These are phyloP conservation scores for Drosophila nikananu DNA, from an alignment of 1,140 invertebrate genomes.

Conservation along the genomic window DNA sequence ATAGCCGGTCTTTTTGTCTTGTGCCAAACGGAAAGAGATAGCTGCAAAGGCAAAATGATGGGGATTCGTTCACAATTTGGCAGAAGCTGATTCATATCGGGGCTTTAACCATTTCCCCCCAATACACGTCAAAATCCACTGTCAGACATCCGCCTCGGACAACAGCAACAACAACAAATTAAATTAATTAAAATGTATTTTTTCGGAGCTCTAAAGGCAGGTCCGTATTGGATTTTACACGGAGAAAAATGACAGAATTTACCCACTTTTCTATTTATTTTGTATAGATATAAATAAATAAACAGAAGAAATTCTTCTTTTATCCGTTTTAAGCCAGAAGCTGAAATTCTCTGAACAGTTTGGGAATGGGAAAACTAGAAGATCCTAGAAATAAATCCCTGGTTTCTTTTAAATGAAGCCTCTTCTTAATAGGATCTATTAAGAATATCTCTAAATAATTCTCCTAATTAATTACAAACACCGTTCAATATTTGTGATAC, in stretches of 20 bases:
- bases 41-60: constrained; percentile 34
- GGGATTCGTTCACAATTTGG: constrained; percentile 66
- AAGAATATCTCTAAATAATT: too few relatives aligned
- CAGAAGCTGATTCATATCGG: constrained; percentile 76
- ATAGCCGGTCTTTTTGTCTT: constrained; percentile 64
- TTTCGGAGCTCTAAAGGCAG: constrained; percentile 29
- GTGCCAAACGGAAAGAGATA: constrained; percentile 10
- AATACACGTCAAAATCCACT: constrained; percentile 13
- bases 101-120: constrained; percentile 50
- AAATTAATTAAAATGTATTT: constrained; percentile 72
- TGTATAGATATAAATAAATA: not conserved
- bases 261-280: not conserved
- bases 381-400: too few relatives aligned
- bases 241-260: not conserved
- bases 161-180: constrained; percentile 28
- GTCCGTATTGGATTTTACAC: constrained; percentile 4
- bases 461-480: not conserved
- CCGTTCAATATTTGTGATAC: constrained; percentile 2
- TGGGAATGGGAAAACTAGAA: too few relatives aligned
- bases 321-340: too few relatives aligned
- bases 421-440: too few relatives aligned
- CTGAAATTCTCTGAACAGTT: not conserved
- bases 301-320: too few relatives aligned
- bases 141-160: constrained; percentile 42
- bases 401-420: too few relatives aligned